Evolutionary conservation across 2,888 invertebrate genomes (phyloP).

Genomic region (Parasteatoda lunata): DNA sequence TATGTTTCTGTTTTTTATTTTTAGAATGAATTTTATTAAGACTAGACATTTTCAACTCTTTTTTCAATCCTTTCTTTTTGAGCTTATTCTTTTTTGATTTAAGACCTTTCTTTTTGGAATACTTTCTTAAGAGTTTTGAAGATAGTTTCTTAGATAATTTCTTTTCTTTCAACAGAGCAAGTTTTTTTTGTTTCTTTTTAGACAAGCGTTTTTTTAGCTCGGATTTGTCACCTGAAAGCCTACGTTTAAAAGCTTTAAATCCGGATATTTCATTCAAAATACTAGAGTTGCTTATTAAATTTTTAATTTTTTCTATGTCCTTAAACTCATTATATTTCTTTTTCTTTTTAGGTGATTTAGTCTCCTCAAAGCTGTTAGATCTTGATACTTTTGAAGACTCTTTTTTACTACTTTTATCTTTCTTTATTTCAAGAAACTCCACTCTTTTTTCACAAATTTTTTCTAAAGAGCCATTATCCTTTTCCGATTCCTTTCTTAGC

Average conservation of each 20-base stretch:
- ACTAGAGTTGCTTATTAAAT: constrained; percentile 56
- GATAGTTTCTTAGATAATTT: constrained; percentile 63
- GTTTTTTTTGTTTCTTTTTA: constrained; percentile 60
- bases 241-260: constrained; percentile 57
- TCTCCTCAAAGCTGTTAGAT: constrained; percentile 53
- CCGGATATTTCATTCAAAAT: constrained; percentile 54
- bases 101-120: constrained; percentile 64
- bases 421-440: constrained; percentile 41
- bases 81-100: constrained; percentile 63
- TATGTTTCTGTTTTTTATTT: constrained; percentile 65
- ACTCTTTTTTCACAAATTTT: constrained; percentile 9
- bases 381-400: constrained; percentile 49
- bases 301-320: constrained; percentile 62
- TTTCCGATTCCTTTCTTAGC: constrained; percentile 48
- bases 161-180: constrained; percentile 45
- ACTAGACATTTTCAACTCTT: constrained; percentile 36
- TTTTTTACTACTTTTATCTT: constrained; percentile 60
- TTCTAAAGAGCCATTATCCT: constrained; percentile 37
- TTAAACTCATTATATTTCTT: constrained; percentile 62
- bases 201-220: constrained; percentile 45
- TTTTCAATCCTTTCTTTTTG: constrained; percentile 56
- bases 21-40: constrained; percentile 35
- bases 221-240: constrained; percentile 61
- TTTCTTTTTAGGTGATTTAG: constrained; percentile 64
- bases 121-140: constrained; percentile 62